phyloP scores from a whole-genome alignment of 2,888 invertebrate genomes.

The Eilema caniola region DNA sequence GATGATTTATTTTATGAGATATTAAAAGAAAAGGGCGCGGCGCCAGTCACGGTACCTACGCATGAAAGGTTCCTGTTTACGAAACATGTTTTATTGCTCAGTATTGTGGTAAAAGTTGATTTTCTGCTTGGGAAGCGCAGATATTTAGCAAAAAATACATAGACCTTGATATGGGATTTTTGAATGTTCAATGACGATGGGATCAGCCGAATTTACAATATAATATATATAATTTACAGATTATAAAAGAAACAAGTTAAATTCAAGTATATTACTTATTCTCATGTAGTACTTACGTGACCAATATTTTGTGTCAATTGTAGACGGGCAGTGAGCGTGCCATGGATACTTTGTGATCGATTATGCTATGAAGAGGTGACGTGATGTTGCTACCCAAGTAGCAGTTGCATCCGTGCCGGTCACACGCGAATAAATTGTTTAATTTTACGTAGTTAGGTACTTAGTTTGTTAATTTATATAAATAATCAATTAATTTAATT shows the following conservation, averaged over 20 bases:
- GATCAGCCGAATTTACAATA: not conserved
- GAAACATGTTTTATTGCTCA: constrained; percentile 76
- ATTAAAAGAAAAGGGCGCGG: constrained; percentile 50
- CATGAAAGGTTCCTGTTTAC: constrained; percentile 75
- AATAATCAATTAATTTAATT: too few species aligned
- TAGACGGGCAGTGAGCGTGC: constrained; percentile 57
- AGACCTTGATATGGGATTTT: constrained; percentile 61
- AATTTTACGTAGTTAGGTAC: constrained; percentile 32
- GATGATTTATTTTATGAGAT: constrained; percentile 38
- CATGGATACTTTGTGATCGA: constrained; percentile 61
- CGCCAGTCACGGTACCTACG: constrained; percentile 45
- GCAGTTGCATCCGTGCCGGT: constrained; percentile 23
- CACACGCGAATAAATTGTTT: constrained; percentile 32
- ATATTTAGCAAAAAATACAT: constrained; percentile 59
- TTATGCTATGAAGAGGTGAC: constrained; percentile 47
- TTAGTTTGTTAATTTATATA: not conserved
- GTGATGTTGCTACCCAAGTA: constrained; percentile 42
- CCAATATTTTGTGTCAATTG: constrained; percentile 60
- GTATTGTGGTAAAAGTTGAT: constrained; percentile 84
- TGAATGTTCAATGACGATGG: constrained; percentile 22
- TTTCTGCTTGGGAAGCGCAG: constrained; percentile 76
- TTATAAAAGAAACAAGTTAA: constrained; percentile 17
- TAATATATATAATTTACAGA: constrained; percentile 11
- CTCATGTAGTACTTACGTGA: constrained; percentile 36
- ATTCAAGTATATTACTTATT: constrained; percentile 46